phyloP scores from a whole-genome alignment of 1,140 invertebrate species.

The Andricus grossulariae region DNA sequence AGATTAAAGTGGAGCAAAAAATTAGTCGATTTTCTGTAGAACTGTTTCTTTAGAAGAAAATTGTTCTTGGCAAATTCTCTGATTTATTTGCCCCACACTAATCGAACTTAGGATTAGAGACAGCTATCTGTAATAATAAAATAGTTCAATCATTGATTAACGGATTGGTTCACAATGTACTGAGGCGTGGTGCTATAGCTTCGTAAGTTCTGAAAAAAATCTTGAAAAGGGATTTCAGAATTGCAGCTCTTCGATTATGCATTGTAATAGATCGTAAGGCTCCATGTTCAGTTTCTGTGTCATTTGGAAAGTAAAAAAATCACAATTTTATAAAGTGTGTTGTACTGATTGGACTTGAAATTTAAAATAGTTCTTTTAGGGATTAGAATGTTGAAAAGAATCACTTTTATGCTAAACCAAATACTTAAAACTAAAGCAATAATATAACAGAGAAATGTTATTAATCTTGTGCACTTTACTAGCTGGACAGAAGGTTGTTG shows the following conservation, averaged over 20 bases:
- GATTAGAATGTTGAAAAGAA: neutral
- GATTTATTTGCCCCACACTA: neutral
- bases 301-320: neutral
- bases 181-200: conserved; percentile 21
- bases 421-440: conserved; percentile 1
- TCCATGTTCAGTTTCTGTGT: neutral
- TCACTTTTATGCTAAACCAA: neutral
- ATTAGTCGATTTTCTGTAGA: neutral
- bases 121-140: neutral
- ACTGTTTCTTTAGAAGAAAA: neutral
- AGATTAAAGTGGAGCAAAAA: neutral
- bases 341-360: neutral
- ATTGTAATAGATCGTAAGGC: conserved; percentile 29
- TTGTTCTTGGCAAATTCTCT: neutral
- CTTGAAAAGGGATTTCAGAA: conserved; percentile 24
- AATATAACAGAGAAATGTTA: neutral
- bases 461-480: too few species aligned
- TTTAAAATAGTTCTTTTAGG: neutral
- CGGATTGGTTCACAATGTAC: conserved; percentile 14
- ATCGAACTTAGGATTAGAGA: neutral
- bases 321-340: neutral
- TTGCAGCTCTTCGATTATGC: conserved; percentile 6
- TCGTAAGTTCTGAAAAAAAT: conserved; percentile 15
- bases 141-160: conserved; percentile 21
- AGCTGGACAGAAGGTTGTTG: neutral